phyloP scores from a whole-genome alignment of 2,113 vertebrate species.

The Alosa alosa region DNA sequence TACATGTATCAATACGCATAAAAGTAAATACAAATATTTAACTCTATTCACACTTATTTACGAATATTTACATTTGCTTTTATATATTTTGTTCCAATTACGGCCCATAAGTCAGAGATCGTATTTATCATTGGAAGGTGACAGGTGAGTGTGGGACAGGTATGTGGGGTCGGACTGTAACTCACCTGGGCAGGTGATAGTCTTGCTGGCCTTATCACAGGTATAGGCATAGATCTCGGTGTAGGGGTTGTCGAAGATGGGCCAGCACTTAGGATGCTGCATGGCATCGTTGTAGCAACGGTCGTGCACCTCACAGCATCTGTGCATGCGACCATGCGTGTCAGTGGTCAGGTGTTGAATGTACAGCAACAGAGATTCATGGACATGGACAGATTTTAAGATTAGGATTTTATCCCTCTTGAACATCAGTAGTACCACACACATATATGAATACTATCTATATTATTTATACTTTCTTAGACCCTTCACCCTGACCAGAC shows the following conservation, averaged over 20 bases:
- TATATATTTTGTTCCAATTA: no score
- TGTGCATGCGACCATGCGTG: conserved; percentile 41
- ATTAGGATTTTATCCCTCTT: no score
- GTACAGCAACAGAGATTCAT: not conserved
- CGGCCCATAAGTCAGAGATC: no score
- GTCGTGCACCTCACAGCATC: conserved; percentile 83
- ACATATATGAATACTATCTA: not conserved
- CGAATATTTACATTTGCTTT: no score
- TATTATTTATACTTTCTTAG: no score
- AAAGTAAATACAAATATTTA: no score
- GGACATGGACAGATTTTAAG: no score
- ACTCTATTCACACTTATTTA: no score
- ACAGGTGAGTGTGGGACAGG: no score
- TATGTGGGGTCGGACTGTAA: conserved; percentile 22
- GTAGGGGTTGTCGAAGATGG: conserved; percentile 80
- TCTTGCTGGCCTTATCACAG: conserved; percentile 59
- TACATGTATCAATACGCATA: no score
- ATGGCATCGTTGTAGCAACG: conserved; percentile 65
- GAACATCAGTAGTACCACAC: no score
- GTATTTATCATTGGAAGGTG: no score
- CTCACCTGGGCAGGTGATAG: conserved; percentile 78
- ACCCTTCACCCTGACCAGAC: not conserved
- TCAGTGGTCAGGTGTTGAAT: not conserved
- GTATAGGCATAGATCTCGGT: conserved; percentile 66
- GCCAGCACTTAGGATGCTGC: conserved; percentile 62